Evolutionary conservation across 2,113 vertebrate genomes (phyloP).

Genomic region (Mungos mungo): DNA sequence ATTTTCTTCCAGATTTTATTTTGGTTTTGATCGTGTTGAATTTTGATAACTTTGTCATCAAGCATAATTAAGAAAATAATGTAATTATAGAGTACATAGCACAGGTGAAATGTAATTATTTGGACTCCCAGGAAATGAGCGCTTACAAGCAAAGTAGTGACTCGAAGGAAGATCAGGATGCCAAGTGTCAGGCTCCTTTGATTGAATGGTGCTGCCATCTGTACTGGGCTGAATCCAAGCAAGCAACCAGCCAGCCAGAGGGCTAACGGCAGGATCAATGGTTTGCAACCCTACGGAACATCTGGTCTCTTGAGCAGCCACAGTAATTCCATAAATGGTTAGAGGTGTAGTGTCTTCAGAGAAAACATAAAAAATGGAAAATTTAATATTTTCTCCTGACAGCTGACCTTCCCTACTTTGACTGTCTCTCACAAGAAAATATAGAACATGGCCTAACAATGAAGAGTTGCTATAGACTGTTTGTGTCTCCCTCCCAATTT

Average conservation of each 20-base stretch:
- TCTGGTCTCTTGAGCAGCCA: slow-evolving; percentile 55
- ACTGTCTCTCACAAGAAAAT: not conserved
- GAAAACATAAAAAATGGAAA: not conserved
- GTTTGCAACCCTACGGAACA: slow-evolving; percentile 10
- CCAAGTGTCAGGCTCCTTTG: not conserved
- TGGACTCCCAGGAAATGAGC: slow-evolving; percentile 48
- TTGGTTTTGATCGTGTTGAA: slow-evolving; percentile 54
- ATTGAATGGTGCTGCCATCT: not conserved
- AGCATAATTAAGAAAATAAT: slow-evolving; percentile 68
- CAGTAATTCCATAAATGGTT: slow-evolving; percentile 31
- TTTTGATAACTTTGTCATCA: slow-evolving; percentile 67
- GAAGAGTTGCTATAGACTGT: not conserved
- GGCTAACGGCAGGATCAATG: slow-evolving; percentile 19
- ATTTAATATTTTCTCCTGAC: not conserved
- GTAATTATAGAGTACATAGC: slow-evolving; percentile 40
- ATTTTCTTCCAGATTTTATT: slow-evolving; percentile 57
- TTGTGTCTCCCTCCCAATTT: not conserved
- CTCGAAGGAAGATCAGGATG: not conserved
- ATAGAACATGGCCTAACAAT: not conserved
- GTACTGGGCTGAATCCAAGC: not conserved
- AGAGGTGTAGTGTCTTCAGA: not conserved
- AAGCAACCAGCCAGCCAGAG: slow-evolving; percentile 18
- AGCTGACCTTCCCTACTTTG: not conserved
- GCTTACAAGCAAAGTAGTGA: not conserved
- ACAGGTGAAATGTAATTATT: slow-evolving; percentile 59